phyloP scores from a whole-genome alignment of 2,797 vertebrate genomes.

The Pangasius larnaudii region DNA sequence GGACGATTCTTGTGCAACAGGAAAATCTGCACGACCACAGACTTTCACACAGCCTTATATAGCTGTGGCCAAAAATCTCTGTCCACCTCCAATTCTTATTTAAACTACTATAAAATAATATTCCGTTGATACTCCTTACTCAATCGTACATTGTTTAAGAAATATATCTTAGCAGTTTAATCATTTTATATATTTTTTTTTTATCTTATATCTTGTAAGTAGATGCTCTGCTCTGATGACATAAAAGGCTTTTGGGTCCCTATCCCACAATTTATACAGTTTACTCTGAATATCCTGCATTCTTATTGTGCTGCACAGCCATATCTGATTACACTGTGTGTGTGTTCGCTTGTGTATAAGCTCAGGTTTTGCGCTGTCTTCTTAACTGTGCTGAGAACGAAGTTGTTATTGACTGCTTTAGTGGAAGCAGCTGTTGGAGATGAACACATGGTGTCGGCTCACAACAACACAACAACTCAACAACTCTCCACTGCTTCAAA shows the following conservation, averaged over 20 bases:
- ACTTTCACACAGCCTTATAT: background rate
- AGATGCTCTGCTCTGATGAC: background rate
- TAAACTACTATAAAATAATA: too few relatives aligned
- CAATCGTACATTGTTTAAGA: background rate
- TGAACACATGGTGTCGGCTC: conserved; percentile 10
- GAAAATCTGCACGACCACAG: background rate
- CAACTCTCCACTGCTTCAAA: background rate
- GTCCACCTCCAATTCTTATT: background rate
- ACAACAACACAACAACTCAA: conserved; percentile 15
- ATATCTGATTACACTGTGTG: background rate
- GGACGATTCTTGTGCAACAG: conserved; percentile 5
- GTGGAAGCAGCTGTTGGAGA: conserved; percentile 26
- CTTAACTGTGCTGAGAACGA: background rate
- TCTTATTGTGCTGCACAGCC: too few relatives aligned
- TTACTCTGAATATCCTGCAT: background rate
- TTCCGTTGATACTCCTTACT: background rate
- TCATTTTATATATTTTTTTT: background rate
- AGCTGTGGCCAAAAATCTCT: background rate
- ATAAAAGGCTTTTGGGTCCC: background rate
- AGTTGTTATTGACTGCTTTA: conserved; percentile 21
- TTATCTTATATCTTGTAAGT: background rate
- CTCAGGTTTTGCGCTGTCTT: background rate
- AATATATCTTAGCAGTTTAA: background rate
- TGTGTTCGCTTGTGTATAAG: background rate
- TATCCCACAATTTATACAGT: background rate